These are phyloP conservation scores for Synodontis membranacea DNA, from an alignment of 2,113 vertebrate genomes.

Conservation along the genomic window DNA sequence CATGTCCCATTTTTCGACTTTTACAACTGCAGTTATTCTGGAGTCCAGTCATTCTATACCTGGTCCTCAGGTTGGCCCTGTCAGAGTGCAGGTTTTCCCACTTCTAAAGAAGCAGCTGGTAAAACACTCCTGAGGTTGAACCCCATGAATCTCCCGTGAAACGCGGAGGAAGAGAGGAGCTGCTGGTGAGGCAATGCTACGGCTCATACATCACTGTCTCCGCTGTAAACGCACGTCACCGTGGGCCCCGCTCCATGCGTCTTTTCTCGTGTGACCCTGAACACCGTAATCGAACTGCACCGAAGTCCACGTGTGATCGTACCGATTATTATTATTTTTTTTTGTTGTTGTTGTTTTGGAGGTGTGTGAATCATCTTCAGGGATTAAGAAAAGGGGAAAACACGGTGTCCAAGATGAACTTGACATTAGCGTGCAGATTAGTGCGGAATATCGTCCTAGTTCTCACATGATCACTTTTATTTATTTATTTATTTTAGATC, in stretches of 20 bases:
- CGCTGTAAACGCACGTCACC: conserved; percentile 28
- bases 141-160: conserved; percentile 34
- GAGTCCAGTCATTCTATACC: not conserved
- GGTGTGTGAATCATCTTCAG: conserved; percentile 2
- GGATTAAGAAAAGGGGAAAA: not conserved
- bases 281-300: conserved; percentile 14
- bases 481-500: not conserved
- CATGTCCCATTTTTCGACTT: not conserved
- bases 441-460: not conserved
- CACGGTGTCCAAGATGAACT: not conserved
- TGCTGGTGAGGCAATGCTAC: conserved; percentile 32
- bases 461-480: not conserved
- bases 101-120: conserved; percentile 24
- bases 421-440: not conserved
- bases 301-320: not conserved
- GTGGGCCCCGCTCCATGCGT: not conserved
- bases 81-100: not conserved
- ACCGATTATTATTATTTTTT: not conserved
- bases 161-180: conserved; percentile 28
- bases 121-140: conserved; percentile 27
- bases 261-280: conserved; percentile 28
- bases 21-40: not conserved
- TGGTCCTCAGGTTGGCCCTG: not conserved
- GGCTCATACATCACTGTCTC: conserved; percentile 47
- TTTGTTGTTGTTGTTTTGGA: too few species aligned